A percentile compares a stretch with the other conserved stretches of the same genome.
Conservation (phyloP, 2,797 vertebrate species). For the Mastacembelus armatus region DNA sequence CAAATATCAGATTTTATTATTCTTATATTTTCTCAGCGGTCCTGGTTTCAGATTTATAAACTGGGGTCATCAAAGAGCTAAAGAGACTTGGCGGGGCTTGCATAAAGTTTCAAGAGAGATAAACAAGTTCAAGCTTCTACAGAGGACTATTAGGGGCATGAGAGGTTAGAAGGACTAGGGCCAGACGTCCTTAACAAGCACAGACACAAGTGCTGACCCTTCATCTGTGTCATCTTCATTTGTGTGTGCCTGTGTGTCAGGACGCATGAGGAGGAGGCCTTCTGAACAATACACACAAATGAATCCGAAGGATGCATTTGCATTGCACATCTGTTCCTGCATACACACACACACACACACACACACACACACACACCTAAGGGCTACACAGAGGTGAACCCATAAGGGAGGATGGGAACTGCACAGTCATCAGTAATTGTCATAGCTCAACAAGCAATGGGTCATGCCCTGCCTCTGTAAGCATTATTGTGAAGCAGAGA, state of each 20-base stretch:
- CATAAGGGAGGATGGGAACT: constrained; percentile 49
- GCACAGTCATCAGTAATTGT: constrained; percentile 79
- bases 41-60: constrained; percentile 41
- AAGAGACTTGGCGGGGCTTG: constrained; percentile 40
- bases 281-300: constrained; percentile 24
- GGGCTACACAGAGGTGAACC: constrained; percentile 54
- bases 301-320: constrained; percentile 15
- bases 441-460: constrained; percentile 72
- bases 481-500: constrained; percentile 63
- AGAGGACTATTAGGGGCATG: constrained; percentile 4
- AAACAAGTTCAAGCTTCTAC: constrained; percentile 32
- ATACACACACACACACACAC: constrained; percentile 28
- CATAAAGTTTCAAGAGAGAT: constrained; percentile 48
- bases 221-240: constrained; percentile 64
- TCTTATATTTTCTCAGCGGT: constrained; percentile 58
- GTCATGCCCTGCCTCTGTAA: constrained; percentile 77
- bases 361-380: constrained; percentile 26
- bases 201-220: constrained; percentile 74
- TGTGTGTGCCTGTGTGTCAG: constrained; percentile 8
- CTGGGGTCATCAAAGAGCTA: constrained; percentile 49
- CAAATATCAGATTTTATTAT: constrained; percentile 57
- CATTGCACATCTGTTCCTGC: no score
- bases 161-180: constrained; percentile 19
- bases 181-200: constrained; percentile 56
- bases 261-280: constrained; percentile 18